These are phyloP conservation scores for Heliconius eleuchia DNA, from an alignment of 1,140 invertebrate genomes.

Conservation along the genomic window DNA sequence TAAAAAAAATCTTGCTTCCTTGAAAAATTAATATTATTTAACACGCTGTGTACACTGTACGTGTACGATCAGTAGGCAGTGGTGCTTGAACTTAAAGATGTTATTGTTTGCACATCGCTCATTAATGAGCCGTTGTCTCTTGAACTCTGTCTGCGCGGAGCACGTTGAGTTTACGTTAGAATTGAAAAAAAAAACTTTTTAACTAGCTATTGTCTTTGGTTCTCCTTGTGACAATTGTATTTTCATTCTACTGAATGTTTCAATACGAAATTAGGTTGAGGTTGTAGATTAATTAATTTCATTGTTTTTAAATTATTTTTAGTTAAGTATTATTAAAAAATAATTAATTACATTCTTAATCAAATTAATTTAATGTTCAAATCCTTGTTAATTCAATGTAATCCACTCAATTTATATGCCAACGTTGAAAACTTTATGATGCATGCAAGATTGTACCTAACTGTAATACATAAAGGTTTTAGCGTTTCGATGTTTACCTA, in stretches of 20 bases:
- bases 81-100: constrained; percentile 34
- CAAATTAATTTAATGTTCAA: no score
- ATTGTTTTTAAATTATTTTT: no score
- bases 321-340: no score
- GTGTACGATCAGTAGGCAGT: constrained; percentile 19
- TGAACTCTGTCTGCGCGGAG: constrained; percentile 2
- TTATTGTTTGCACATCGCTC: constrained; percentile 32
- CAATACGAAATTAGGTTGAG: neutral
- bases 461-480: no score
- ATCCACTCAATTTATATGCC: no score
- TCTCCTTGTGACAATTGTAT: neutral
- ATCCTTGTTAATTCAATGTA: no score
- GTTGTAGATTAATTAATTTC: neutral
- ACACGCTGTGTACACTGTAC: neutral
- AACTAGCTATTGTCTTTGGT: neutral
- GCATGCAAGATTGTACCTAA: no score
- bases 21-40: neutral
- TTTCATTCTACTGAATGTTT: neutral
- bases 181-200: neutral
- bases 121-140: constrained; percentile 23
- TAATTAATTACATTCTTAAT: no score
- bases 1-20: no score
- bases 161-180: neutral
- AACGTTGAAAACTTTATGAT: no score
- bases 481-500: no score